Conservation (phyloP, 2,888 invertebrate genomes). For the Plagodis pulveraria region DNA sequence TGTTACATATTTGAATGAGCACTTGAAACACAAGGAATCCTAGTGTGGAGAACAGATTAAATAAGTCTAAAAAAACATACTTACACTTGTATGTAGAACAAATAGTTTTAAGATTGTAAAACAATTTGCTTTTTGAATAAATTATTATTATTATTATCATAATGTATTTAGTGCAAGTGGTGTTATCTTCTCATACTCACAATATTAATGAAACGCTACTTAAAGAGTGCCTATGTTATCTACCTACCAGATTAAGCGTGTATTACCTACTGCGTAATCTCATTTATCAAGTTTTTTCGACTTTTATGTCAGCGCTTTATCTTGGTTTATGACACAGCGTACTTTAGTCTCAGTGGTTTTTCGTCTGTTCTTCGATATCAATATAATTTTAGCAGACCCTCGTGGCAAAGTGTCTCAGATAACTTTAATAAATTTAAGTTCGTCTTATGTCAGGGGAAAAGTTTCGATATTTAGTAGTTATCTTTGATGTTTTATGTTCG, state of each 20-base stretch:
- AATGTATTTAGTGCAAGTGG: too few relatives aligned
- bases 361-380: conserved; percentile 21
- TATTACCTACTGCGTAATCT: conserved; percentile 28
- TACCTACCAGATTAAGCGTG: conserved; percentile 1
- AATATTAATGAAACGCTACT: too few relatives aligned
- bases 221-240: neutral
- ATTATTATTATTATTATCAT: too few relatives aligned
- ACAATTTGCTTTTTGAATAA: too few relatives aligned
- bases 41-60: too few relatives aligned
- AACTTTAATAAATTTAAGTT: conserved; percentile 6
- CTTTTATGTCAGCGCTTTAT: conserved; percentile 32
- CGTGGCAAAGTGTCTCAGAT: conserved; percentile 13
- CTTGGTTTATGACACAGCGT: conserved; percentile 32
- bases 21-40: too few relatives aligned
- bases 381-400: conserved; percentile 26
- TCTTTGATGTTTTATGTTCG: neutral
- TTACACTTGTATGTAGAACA: too few relatives aligned
- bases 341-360: conserved; percentile 30
- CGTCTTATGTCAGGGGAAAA: neutral
- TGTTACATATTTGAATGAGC: too few relatives aligned
- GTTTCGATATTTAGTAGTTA: neutral
- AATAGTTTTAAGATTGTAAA: too few relatives aligned
- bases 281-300: conserved; percentile 37
- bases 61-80: too few relatives aligned
- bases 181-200: neutral